phyloP scores from a whole-genome alignment of 2,888 invertebrate genomes.

The Teinopalpus imperialis region DNA sequence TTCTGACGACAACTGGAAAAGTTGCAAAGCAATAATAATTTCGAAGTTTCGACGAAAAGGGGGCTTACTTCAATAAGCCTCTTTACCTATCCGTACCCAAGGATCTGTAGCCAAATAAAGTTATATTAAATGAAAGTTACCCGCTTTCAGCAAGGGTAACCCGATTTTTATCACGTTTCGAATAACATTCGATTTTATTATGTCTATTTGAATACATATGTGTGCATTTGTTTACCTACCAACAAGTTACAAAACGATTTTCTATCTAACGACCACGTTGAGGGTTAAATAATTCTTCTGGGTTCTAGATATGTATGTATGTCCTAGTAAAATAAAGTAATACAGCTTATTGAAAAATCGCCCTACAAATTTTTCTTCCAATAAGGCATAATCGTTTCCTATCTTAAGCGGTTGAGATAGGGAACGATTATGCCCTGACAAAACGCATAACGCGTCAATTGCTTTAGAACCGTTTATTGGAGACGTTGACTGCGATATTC shows the following conservation, averaged over 20 bases:
- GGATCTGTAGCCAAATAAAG: constrained; percentile 54
- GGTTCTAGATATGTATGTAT: too few species aligned
- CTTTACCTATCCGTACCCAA: constrained; percentile 45
- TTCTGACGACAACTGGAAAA: constrained; percentile 33
- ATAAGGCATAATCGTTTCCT: too few species aligned
- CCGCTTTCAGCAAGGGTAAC: constrained; percentile 40
- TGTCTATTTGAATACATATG: constrained; percentile 26
- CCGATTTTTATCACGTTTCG: constrained; percentile 46
- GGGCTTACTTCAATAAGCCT: constrained; percentile 49
- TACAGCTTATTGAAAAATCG: too few species aligned
- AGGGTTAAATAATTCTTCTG: background rate
- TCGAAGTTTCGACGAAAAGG: constrained; percentile 41
- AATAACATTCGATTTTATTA: constrained; percentile 55
- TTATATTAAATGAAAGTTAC: constrained; percentile 59
- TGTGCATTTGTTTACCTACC: constrained; percentile 22
- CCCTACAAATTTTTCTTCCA: too few species aligned
- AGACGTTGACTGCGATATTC: too few species aligned
- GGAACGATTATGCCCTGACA: too few species aligned
- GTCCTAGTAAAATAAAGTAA: too few species aligned
- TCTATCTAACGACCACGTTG: background rate
- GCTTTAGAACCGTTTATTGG: too few species aligned
- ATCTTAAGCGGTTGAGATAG: too few species aligned
- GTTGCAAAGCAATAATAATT: constrained; percentile 38
- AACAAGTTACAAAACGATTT: constrained; percentile 22
- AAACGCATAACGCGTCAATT: too few species aligned